These are phyloP conservation scores for Patella ulyssiponensis DNA, from an alignment of 2,888 invertebrate genomes.

Conservation along the genomic window DNA sequence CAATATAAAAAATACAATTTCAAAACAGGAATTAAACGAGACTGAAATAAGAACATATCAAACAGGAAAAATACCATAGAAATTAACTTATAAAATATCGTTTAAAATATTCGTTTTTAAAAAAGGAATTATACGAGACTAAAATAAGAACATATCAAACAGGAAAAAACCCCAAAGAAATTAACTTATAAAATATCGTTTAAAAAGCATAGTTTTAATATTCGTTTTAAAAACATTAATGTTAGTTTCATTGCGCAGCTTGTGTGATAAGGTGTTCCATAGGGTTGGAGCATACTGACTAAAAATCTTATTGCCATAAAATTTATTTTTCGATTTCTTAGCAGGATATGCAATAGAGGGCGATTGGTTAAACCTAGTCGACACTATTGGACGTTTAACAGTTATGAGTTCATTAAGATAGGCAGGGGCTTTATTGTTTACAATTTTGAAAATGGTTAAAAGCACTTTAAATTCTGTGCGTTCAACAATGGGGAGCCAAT, in stretches of 20 bases:
- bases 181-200: constrained; percentile 1
- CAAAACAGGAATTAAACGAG: no score
- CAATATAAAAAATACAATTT: no score
- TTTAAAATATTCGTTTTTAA: no score
- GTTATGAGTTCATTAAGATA: neutral
- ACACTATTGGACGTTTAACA: neutral
- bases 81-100: no score
- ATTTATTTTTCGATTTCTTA: constrained; percentile 8
- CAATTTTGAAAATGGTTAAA: neutral
- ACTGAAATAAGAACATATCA: no score
- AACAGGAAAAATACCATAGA: no score
- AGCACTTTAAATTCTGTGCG: neutral
- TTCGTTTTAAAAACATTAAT: constrained; percentile 6
- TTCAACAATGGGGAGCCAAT: neutral
- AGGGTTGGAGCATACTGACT: constrained; percentile 6
- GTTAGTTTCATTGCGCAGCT: constrained; percentile 4
- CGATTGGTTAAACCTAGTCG: constrained; percentile 3
- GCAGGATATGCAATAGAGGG: constrained; percentile 6
- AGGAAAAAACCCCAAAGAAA: no score
- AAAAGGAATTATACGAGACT: neutral
- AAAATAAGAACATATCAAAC: no score
- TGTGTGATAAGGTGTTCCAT: neutral
- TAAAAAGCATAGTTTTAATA: neutral
- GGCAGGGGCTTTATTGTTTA: neutral
- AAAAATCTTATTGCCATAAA: constrained; percentile 5